Conservation (phyloP, 2,113 vertebrate genomes). For the Notothenia rossii region DNA sequence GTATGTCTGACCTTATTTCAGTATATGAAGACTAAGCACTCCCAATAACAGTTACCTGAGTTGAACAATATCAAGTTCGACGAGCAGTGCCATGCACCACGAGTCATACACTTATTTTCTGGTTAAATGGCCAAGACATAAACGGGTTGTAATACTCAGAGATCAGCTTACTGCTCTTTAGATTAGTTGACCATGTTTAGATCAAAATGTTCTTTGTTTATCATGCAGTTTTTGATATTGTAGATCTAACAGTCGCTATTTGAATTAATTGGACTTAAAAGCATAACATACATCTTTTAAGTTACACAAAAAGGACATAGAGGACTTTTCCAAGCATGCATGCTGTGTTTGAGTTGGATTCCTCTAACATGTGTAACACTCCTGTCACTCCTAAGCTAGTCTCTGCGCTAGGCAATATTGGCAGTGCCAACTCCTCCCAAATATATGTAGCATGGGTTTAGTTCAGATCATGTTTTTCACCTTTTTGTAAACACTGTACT, state of each 20-base stretch:
- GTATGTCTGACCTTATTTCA: conserved; percentile 34
- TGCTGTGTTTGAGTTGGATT: not conserved
- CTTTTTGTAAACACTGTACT: not conserved
- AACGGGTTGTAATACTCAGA: not conserved
- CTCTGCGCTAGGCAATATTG: not conserved
- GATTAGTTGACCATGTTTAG: not conserved
- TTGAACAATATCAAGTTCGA: conserved; percentile 69
- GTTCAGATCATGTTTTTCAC: conserved; percentile 6
- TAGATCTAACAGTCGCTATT: not conserved
- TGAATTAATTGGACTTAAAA: not conserved
- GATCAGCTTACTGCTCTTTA: too few species aligned
- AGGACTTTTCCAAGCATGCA: not conserved
- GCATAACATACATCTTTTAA: not conserved
- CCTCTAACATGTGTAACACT: not conserved
- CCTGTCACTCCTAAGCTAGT: not conserved
- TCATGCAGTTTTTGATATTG: not conserved
- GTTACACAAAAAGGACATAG: not conserved
- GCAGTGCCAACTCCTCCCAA: not conserved
- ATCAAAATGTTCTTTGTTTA: not conserved
- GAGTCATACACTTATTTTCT: not conserved
- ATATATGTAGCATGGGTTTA: not conserved
- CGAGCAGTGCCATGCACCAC: conserved; percentile 6
- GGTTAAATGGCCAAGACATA: conserved; percentile 1
- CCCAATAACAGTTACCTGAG: conserved; percentile 45
- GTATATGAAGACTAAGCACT: conserved; percentile 41